Evolutionary conservation across 2,113 vertebrate species (phyloP).

Genomic region (Pteropus alecto): DNA sequence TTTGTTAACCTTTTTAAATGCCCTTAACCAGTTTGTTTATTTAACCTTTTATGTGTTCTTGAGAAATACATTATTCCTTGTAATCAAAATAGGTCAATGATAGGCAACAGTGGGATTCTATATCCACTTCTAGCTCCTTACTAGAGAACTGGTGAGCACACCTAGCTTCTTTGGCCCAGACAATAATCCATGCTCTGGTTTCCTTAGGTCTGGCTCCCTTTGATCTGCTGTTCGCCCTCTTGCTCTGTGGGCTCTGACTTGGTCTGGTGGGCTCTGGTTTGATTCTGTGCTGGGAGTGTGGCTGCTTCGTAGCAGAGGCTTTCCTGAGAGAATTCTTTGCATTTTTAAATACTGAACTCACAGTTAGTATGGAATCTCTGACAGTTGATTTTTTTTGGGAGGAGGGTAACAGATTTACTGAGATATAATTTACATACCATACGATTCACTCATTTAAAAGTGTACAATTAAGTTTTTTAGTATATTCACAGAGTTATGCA

Average conservation of each 20-base stretch:
- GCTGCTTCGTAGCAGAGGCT: background rate
- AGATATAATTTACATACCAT: background rate
- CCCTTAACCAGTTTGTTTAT: background rate
- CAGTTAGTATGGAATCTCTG: slow-evolving; percentile 17
- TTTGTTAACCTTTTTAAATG: slow-evolving; percentile 37
- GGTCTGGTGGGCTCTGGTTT: background rate
- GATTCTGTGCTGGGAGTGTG: background rate
- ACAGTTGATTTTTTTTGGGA: background rate
- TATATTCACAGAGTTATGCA: slow-evolving; percentile 24
- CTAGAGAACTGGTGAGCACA: background rate
- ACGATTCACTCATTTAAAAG: background rate
- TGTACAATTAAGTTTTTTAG: background rate
- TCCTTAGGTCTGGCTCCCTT: background rate
- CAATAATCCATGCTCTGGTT: background rate
- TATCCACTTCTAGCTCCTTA: background rate
- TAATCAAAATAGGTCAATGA: background rate
- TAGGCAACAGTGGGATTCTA: background rate
- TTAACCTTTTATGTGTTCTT: background rate
- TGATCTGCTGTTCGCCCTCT: background rate
- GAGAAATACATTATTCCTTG: background rate
- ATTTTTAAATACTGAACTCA: slow-evolving; percentile 34
- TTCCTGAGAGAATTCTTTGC: slow-evolving; percentile 12
- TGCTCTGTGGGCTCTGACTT: background rate
- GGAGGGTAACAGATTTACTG: background rate
- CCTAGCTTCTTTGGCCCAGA: background rate